phyloP scores from a whole-genome alignment of 2,888 invertebrate species.

The Lepidochitona cinerea region DNA sequence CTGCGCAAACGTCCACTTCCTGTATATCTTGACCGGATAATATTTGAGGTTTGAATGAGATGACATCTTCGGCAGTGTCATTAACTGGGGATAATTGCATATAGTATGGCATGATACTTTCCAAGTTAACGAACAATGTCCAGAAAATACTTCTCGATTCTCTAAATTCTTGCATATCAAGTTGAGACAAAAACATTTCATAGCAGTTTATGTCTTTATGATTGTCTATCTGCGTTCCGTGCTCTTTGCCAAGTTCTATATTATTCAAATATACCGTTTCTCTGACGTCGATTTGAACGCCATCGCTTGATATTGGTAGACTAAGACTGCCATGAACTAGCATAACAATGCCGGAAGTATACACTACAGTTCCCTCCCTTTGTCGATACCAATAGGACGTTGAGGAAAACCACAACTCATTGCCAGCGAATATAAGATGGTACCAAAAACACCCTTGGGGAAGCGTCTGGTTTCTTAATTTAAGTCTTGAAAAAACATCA shows the following conservation, averaged over 20 bases:
- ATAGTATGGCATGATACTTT: neutral
- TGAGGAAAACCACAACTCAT: neutral
- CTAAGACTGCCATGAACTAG: neutral
- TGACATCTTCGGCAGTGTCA: neutral
- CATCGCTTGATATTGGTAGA: neutral
- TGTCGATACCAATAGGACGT: neutral
- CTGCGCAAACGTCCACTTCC: neutral
- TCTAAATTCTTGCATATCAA: neutral
- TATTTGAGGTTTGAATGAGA: neutral
- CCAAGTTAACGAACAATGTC: neutral
- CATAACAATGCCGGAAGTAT: neutral
- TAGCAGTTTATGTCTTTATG: neutral
- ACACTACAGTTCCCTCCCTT: neutral
- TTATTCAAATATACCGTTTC: neutral
- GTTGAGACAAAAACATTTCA: neutral
- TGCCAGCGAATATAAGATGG: neutral
- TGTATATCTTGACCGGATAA: neutral
- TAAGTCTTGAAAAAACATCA: conserved; percentile 1
- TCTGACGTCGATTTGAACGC: neutral
- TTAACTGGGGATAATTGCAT: neutral
- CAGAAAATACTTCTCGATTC: neutral
- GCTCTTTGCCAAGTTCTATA: neutral
- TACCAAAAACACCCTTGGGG: neutral
- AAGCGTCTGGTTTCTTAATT: neutral
- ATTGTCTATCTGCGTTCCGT: neutral